phyloP scores from a whole-genome alignment of 2,888 invertebrate genomes.

The Cristatella mucedo region DNA sequence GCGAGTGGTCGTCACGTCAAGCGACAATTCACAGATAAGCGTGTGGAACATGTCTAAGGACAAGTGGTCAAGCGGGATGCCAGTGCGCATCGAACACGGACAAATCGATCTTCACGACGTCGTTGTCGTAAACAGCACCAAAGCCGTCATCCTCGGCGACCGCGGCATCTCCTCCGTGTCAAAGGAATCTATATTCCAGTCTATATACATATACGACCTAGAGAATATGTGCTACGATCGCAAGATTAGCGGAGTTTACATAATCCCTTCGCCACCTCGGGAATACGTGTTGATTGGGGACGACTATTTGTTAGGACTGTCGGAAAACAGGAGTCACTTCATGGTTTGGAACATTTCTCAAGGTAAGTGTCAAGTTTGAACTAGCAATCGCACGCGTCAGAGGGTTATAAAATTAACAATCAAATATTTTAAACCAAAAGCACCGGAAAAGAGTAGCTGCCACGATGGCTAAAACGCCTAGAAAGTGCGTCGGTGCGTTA shows the following conservation, averaged over 20 bases:
- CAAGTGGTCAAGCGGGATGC: conserved; percentile 21
- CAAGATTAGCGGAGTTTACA: conserved; percentile 21
- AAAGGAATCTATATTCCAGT: conserved; percentile 26
- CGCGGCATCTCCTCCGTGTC: conserved; percentile 21
- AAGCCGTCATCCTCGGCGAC: conserved; percentile 23
- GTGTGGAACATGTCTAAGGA: conserved; percentile 31
- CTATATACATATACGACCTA: conserved; percentile 27
- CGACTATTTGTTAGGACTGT: conserved; percentile 26
- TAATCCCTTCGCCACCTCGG: conserved; percentile 26
- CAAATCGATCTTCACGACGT: conserved; percentile 25
- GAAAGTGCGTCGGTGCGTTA: no score
- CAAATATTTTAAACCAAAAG: no score
- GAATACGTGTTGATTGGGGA: conserved; percentile 29
- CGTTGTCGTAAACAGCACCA: conserved; percentile 24
- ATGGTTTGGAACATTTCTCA: conserved; percentile 33
- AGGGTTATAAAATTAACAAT: no score
- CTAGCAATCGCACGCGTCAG: no score
- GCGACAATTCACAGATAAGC: conserved; percentile 27
- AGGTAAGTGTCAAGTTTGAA: no score
- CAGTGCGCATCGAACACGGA: conserved; percentile 26
- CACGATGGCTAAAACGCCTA: no score
- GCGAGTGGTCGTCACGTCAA: conserved; percentile 26
- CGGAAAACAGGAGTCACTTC: conserved; percentile 29
- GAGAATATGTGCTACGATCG: conserved; percentile 22
- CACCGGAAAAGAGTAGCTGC: no score